These are phyloP conservation scores for Drosophila insularis DNA, from an alignment of 1,140 invertebrate genomes.

Conservation along the genomic window DNA sequence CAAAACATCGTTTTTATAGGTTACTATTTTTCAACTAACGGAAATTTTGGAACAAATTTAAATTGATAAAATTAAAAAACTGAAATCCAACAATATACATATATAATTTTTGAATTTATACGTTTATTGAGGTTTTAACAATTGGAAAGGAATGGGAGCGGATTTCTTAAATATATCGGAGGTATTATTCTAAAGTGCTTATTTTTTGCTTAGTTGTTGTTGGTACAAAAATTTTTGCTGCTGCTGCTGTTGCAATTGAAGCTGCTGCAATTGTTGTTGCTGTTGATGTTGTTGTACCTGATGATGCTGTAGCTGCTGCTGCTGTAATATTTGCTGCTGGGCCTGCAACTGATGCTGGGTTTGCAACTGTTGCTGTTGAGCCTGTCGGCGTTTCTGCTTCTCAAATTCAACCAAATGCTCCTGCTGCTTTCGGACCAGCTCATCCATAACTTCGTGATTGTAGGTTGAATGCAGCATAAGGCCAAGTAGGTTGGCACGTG, in stretches of 20 bases:
- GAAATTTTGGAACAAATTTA: no score
- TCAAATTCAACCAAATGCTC: conserved; percentile 65
- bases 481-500: conserved; percentile 94
- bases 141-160: background rate
- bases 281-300: conserved; percentile 24
- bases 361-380: conserved; percentile 39
- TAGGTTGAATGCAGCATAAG: conserved; percentile 97
- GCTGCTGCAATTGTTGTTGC: conserved; percentile 39
- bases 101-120: background rate
- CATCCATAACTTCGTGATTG: conserved; percentile 94
- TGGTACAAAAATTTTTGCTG: conserved; percentile 5
- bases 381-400: conserved; percentile 59
- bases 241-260: conserved; percentile 7
- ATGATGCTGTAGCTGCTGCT: conserved; percentile 10
- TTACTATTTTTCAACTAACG: no score
- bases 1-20: no score
- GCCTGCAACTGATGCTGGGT: conserved; percentile 20
- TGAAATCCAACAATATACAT: no score
- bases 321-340: conserved; percentile 17
- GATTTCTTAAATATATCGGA: background rate
- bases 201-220: background rate
- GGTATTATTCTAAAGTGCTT: background rate
- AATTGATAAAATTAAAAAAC: no score
- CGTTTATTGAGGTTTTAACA: background rate
- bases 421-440: conserved; percentile 78